A percentile compares a stretch with the other conserved stretches of the same genome.
These are phyloP conservation scores for Amphipyra berbera DNA, from an alignment of 2,888 invertebrate species.

Conservation along the genomic window DNA sequence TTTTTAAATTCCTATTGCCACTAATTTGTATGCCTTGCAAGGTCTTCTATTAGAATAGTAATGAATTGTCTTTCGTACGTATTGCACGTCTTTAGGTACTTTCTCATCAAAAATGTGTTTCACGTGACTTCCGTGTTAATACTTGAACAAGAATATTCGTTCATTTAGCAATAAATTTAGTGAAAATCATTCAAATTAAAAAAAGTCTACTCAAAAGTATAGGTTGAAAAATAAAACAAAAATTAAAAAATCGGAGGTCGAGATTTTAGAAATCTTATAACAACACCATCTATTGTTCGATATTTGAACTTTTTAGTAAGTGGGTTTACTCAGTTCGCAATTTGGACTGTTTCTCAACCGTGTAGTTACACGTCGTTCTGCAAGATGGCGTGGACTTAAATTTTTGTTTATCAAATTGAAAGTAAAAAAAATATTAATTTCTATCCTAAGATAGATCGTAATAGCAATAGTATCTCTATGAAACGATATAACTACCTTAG, in stretches of 20 bases:
- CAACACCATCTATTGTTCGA: conserved; percentile 15
- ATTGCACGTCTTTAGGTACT: background rate
- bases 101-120: conserved; percentile 1
- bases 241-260: no score
- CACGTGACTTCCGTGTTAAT: background rate
- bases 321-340: no score
- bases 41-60: conserved; percentile 12
- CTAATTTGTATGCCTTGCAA: conserved; percentile 12
- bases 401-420: background rate
- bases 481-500: no score
- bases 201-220: no score
- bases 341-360: background rate
- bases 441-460: no score
- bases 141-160: no score
- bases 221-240: no score
- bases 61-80: conserved; percentile 11
- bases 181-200: no score
- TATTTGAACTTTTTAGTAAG: background rate
- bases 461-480: no score
- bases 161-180: no score
- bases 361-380: background rate
- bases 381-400: conserved; percentile 20
- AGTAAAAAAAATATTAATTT: no score
- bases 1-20: background rate
- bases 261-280: background rate